Percentiles rank a stretch among this genome's conserved stretches.
These are phyloP conservation scores for Drosophila murphyi DNA, from an alignment of 1,140 invertebrate species.

Conservation along the genomic window DNA sequence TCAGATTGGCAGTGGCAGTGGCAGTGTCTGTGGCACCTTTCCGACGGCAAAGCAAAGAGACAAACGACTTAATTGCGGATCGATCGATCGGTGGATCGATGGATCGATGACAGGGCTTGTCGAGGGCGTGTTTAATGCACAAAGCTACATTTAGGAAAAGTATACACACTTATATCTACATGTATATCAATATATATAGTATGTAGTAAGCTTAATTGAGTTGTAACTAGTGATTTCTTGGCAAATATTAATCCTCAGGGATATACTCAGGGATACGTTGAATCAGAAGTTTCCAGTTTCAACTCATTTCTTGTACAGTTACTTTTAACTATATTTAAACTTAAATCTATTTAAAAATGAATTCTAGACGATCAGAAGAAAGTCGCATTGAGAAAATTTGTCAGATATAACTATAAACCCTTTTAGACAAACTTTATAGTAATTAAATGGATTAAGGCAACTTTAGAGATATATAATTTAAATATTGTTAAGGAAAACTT, in stretches of 20 bases:
- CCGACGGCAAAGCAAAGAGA: constrained; percentile 37
- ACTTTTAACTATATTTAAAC: too few species aligned
- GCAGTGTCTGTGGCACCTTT: neutral
- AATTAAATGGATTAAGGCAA: too few species aligned
- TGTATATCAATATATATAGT: neutral
- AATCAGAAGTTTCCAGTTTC: neutral
- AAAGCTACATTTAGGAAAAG: neutral
- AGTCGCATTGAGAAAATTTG: too few species aligned
- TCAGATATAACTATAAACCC: too few species aligned
- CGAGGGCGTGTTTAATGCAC: constrained; percentile 3
- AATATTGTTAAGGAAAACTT: too few species aligned
- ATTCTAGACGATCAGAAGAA: too few species aligned
- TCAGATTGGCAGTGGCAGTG: neutral
- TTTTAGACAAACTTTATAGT: too few species aligned
- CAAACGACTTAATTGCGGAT: constrained; percentile 1
- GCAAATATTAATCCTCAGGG: neutral
- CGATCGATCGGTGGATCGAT: neutral
- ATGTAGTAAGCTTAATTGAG: neutral
- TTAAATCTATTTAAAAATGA: too few species aligned
- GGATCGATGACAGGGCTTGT: neutral
- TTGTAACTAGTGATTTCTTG: neutral
- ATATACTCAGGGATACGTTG: too few species aligned
- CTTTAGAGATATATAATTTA: too few species aligned
- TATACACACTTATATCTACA: neutral
- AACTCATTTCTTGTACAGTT: neutral